A percentile compares a stretch with the other conserved stretches of the same genome.
Conservation (phyloP, 2,888 invertebrate species). For the Polyploca ridens region DNA sequence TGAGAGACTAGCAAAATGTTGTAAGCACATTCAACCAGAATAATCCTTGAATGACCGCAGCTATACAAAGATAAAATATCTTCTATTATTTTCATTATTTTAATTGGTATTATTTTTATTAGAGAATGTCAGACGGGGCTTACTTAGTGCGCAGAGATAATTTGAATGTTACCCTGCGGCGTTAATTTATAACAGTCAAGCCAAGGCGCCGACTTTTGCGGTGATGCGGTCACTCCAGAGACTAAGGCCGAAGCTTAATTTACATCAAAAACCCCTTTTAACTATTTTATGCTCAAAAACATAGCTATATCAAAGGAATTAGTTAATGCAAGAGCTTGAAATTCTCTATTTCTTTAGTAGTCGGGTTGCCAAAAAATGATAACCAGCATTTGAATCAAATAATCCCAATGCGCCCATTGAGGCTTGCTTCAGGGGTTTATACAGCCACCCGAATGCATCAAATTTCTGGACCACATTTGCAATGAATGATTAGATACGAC, state of each 20-base stretch:
- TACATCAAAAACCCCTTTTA: slow-evolving; percentile 26
- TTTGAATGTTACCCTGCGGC: slow-evolving; percentile 2
- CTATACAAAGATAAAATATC: neutral
- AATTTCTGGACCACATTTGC: neutral
- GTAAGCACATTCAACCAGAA: neutral
- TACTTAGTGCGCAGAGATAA: neutral
- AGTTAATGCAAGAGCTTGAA: slow-evolving; percentile 22
- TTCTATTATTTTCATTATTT: no score
- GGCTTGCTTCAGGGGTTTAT: slow-evolving; percentile 17
- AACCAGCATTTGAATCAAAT: slow-evolving; percentile 33
- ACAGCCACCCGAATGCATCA: slow-evolving; percentile 9
- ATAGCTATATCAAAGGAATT: slow-evolving; percentile 15
- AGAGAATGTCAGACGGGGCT: neutral
- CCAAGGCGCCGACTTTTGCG: slow-evolving; percentile 12
- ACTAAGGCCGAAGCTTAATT: slow-evolving; percentile 20
- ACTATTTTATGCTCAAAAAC: slow-evolving; percentile 12
- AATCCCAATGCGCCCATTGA: slow-evolving; percentile 19
- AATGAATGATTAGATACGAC: no score
- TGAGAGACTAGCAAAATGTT: neutral
- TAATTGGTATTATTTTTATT: slow-evolving; percentile 1
- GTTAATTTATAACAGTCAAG: slow-evolving; percentile 12
- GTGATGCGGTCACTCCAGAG: slow-evolving; percentile 12
- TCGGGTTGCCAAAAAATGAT: slow-evolving; percentile 20
- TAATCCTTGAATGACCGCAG: neutral
- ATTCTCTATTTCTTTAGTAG: slow-evolving; percentile 25